These are phyloP conservation scores for Scaptomyza hsui DNA, from an alignment of 1,140 invertebrate genomes.

Conservation along the genomic window DNA sequence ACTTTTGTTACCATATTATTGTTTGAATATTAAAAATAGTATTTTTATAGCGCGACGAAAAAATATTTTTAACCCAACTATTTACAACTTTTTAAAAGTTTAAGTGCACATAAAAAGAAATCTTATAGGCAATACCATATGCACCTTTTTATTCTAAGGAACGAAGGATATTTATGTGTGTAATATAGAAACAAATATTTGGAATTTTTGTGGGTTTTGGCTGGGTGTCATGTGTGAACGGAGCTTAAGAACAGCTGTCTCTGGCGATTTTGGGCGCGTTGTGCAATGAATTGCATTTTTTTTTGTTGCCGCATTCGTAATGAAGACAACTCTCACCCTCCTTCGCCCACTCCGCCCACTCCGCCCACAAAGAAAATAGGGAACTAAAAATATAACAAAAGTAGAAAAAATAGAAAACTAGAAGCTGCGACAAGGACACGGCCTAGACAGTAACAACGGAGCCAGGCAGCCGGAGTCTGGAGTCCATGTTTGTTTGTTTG, in stretches of 20 bases:
- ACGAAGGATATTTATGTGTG: background rate
- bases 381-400: background rate
- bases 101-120: too few relatives aligned
- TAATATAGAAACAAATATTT: conserved; percentile 3
- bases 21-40: too few relatives aligned
- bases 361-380: too few relatives aligned
- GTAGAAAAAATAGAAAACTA: background rate
- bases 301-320: conserved; percentile 55
- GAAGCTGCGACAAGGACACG: conserved; percentile 32
- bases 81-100: too few relatives aligned
- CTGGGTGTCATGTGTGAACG: background rate
- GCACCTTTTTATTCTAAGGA: too few relatives aligned
- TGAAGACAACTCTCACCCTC: conserved; percentile 48
- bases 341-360: too few relatives aligned
- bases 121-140: too few relatives aligned
- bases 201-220: background rate
- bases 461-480: background rate
- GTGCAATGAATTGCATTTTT: conserved; percentile 64
- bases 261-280: conserved; percentile 25
- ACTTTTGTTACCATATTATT: too few relatives aligned
- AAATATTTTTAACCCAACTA: too few relatives aligned
- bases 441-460: conserved; percentile 38
- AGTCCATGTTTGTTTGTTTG: conserved; percentile 54
- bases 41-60: too few relatives aligned
- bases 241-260: background rate